These are phyloP conservation scores for Serinus canaria DNA, from an alignment of 2,113 vertebrate genomes.

Conservation along the genomic window DNA sequence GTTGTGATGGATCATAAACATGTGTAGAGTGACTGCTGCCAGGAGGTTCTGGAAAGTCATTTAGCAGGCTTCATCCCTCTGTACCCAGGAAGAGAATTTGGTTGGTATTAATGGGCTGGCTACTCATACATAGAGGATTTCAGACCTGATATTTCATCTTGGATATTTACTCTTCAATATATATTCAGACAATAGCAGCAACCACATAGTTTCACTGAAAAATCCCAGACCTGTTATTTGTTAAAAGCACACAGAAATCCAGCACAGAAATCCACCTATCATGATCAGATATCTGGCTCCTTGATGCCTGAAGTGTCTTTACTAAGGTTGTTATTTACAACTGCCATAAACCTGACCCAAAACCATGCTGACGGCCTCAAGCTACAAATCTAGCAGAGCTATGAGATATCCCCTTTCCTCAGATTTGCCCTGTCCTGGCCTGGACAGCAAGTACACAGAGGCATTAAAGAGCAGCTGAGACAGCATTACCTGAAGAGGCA, in stretches of 20 bases:
- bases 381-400: background rate
- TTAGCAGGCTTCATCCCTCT: background rate
- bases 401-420: background rate
- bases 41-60: background rate
- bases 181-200: background rate
- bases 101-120: background rate
- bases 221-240: background rate
- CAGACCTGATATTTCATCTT: background rate
- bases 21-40: background rate
- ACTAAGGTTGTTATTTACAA: background rate
- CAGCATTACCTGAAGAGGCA: background rate
- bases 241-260: background rate
- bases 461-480: background rate
- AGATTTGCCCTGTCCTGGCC: background rate
- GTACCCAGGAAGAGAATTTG: background rate
- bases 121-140: background rate
- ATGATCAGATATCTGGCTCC: background rate
- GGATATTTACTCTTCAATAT: background rate
- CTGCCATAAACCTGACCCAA: constrained; percentile 5
- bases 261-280: background rate
- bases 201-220: background rate
- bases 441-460: background rate
- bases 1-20: background rate
- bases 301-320: background rate
- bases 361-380: constrained; percentile 1